Evolutionary conservation across 1,140 invertebrate genomes (phyloP).

Genomic region (Triops cancriformis): DNA sequence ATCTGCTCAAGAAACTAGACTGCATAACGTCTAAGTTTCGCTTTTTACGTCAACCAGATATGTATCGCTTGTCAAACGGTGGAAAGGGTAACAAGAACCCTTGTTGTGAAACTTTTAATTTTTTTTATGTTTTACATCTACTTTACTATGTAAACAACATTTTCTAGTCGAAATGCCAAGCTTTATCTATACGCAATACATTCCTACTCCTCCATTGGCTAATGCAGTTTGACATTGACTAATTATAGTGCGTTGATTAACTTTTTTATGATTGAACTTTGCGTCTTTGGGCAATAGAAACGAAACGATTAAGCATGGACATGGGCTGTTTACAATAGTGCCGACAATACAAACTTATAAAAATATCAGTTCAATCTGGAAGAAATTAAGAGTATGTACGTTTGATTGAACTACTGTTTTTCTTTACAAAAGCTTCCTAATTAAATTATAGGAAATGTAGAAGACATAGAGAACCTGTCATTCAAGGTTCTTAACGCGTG

Average conservation of each 20-base stretch:
- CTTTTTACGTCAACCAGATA: neutral
- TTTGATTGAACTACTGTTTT: no score
- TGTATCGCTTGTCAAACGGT: neutral
- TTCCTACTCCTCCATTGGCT: neutral
- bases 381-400: no score
- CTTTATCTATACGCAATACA: constrained; percentile 9
- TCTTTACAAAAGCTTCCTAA: no score
- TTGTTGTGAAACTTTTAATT: neutral
- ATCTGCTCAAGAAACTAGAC: constrained; percentile 7
- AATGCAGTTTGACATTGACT: neutral
- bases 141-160: neutral
- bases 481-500: no score
- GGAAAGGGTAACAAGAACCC: neutral
- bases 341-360: no score
- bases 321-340: no score
- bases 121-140: neutral
- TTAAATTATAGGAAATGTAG: no score
- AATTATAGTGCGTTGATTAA: neutral
- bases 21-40: constrained; percentile 6
- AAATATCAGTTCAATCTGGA: no score
- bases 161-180: neutral
- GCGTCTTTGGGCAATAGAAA: no score
- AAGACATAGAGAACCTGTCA: no score
- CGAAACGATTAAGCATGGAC: no score
- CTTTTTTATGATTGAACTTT: neutral